Conservation (phyloP, 37 sponge, comb jelly and placozoan genomes). For the Chondrosia reniformis region DNA sequence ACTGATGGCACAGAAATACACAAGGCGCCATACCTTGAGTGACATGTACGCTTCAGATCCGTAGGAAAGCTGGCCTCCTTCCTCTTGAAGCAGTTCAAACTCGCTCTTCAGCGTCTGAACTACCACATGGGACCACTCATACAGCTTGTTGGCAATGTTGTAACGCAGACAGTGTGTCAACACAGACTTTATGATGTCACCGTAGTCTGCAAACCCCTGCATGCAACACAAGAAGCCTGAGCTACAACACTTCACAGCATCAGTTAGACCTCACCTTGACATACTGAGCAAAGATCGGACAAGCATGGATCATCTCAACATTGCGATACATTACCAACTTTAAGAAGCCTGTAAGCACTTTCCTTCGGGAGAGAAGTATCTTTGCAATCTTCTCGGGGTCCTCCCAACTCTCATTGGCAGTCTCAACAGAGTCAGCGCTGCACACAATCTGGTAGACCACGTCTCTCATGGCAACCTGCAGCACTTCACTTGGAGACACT, state of each 20-base stretch:
- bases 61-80: slow-evolving; percentile 16
- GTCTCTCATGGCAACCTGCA: slow-evolving; percentile 20
- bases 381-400: slow-evolving; percentile 49
- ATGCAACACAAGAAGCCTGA: background rate
- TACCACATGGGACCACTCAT: slow-evolving; percentile 29
- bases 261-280: slow-evolving; percentile 49
- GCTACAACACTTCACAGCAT: background rate
- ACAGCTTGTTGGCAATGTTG: slow-evolving; percentile 26
- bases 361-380: slow-evolving; percentile 74
- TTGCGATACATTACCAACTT: slow-evolving; percentile 70
- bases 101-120: slow-evolving; percentile 6
- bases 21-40: slow-evolving; percentile 32
- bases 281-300: slow-evolving; percentile 82
- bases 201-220: slow-evolving; percentile 69
- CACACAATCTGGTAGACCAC: slow-evolving; percentile 14
- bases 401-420: slow-evolving; percentile 19
- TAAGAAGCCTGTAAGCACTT: slow-evolving; percentile 73
- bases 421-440: slow-evolving; percentile 7
- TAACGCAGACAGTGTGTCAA: slow-evolving; percentile 40
- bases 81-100: background rate
- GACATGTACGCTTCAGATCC: slow-evolving; percentile 45
- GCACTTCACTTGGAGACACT: slow-evolving; percentile 9
- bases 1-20: too few relatives aligned
- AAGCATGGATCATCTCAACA: slow-evolving; percentile 65
- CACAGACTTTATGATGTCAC: slow-evolving; percentile 69